Evolutionary conservation across 1,140 invertebrate genomes (phyloP).

Genomic region (Ganaspis sp.): DNA sequence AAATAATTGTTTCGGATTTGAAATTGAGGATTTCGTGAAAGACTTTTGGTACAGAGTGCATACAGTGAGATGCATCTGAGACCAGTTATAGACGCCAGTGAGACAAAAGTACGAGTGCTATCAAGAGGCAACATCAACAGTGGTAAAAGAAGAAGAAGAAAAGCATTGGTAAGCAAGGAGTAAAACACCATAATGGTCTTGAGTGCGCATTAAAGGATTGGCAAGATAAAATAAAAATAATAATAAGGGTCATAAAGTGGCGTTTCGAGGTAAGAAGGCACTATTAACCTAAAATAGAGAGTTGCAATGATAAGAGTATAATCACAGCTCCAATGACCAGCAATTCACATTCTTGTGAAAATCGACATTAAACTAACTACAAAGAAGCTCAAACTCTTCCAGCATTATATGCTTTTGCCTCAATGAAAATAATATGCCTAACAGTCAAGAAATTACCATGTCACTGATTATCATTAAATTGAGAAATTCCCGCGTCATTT

Average conservation of each 20-base stretch:
- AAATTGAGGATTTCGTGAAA: no score
- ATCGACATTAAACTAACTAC: neutral
- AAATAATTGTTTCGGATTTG: no score
- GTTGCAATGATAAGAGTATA: conserved; percentile 10
- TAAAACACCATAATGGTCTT: conserved; percentile 6
- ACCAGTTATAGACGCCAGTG: neutral
- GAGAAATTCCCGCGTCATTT: neutral
- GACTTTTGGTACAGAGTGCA: no score
- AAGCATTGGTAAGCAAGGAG: neutral
- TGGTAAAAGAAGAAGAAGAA: neutral
- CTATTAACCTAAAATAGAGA: conserved; percentile 14
- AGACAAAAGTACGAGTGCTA: neutral
- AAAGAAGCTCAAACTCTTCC: neutral
- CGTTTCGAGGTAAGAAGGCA: neutral
- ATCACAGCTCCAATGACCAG: conserved; percentile 8
- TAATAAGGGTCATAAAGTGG: conserved; percentile 13
- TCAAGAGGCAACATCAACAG: conserved; percentile 4
- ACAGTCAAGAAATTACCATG: neutral
- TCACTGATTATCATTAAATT: conserved; percentile 2
- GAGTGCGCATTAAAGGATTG: conserved; percentile 13
- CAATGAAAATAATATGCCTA: neutral
- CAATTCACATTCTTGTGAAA: conserved; percentile 7
- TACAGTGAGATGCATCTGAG: neutral
- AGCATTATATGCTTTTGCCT: neutral
- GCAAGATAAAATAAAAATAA: neutral